Evolutionary conservation across 23 tunicate genomes (phyloP).

Genomic region (Botrylloides violaceus): DNA sequence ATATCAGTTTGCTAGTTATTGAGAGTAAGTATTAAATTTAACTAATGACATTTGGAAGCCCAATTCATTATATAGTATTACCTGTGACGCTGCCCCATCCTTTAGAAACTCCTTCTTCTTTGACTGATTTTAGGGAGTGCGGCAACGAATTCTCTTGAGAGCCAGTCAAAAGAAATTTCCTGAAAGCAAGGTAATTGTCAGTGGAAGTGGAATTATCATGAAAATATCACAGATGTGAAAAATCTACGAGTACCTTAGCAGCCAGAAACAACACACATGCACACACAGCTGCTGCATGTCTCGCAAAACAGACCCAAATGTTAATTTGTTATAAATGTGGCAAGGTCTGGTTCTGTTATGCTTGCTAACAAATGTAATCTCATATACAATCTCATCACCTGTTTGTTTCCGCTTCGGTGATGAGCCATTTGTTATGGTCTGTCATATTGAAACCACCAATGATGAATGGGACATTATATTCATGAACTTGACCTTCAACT

Average conservation of each 20-base stretch:
- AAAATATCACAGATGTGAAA: too few species aligned
- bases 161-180: slow-evolving; percentile 45
- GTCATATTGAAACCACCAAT: slow-evolving; percentile 55
- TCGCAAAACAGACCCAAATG: too few species aligned
- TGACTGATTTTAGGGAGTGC: slow-evolving; percentile 33
- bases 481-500: slow-evolving; percentile 50
- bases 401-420: slow-evolving; percentile 68
- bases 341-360: too few species aligned
- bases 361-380: not conserved
- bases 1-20: too few species aligned
- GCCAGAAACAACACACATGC: too few species aligned
- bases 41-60: not conserved
- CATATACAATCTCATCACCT: slow-evolving; percentile 22
- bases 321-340: too few species aligned
- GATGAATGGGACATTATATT: slow-evolving; percentile 25
- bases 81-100: slow-evolving; percentile 64
- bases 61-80: not conserved
- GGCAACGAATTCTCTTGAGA: slow-evolving; percentile 39
- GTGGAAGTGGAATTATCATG: too few species aligned
- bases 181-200: too few species aligned
- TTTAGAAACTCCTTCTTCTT: slow-evolving; percentile 75
- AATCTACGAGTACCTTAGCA: too few species aligned
- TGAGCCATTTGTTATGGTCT: slow-evolving; percentile 57
- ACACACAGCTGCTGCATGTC: too few species aligned
- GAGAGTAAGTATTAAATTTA: not conserved